phyloP scores from a whole-genome alignment of 2,113 vertebrate genomes.

The Psammodynastes pulverulentus region DNA sequence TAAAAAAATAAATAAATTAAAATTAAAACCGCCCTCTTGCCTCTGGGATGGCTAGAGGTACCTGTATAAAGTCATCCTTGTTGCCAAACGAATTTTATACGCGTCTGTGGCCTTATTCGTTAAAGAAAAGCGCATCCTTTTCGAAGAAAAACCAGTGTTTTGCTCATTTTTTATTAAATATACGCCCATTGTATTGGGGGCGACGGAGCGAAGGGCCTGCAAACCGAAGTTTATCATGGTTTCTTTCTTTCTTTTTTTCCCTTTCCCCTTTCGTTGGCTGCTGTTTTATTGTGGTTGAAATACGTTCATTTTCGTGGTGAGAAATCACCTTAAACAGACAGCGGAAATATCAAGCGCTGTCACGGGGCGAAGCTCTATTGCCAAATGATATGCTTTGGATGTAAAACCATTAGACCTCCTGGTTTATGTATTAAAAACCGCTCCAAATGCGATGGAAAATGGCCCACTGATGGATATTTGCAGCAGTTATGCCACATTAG shows the following conservation, averaged over 20 bases:
- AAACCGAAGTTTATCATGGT: constrained; percentile 62
- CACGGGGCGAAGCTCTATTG: constrained; percentile 58
- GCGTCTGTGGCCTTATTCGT: constrained; percentile 12
- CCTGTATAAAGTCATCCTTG: neutral
- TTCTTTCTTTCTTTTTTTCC: constrained; percentile 14
- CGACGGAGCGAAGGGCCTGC: constrained; percentile 64
- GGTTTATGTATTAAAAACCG: constrained; percentile 79
- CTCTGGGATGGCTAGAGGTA: neutral
- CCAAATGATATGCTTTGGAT: constrained; percentile 53
- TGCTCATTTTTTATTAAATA: constrained; percentile 71
- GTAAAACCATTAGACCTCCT: constrained; percentile 65
- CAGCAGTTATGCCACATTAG: constrained; percentile 77
- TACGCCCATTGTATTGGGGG: constrained; percentile 59
- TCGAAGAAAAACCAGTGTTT: constrained; percentile 55
- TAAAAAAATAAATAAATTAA: neutral
- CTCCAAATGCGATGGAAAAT: constrained; percentile 81
- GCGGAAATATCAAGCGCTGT: constrained; percentile 62
- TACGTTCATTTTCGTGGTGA: constrained; percentile 65
- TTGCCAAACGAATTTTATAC: constrained; percentile 36
- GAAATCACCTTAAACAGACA: constrained; percentile 68
- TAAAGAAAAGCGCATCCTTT: constrained; percentile 24
- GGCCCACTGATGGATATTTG: constrained; percentile 74
- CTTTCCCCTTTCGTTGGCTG: constrained; percentile 46
- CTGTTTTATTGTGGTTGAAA: constrained; percentile 78
- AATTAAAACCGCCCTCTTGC: neutral